phyloP scores from a whole-genome alignment of 2,113 vertebrate genomes.

The Vulpes ferrilata region DNA sequence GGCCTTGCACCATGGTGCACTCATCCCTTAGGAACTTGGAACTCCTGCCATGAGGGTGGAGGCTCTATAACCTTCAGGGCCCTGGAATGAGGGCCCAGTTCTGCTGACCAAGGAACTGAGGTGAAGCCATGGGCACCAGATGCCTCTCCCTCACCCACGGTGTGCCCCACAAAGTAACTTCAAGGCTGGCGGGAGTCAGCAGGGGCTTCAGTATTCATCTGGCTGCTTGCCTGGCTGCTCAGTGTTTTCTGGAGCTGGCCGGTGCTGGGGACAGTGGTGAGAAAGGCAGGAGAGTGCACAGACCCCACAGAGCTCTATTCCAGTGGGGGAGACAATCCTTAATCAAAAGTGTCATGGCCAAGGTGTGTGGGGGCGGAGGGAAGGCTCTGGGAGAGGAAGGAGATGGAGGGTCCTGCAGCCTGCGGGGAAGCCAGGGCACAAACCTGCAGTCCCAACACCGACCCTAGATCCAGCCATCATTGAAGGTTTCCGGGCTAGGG shows the following conservation, averaged over 20 bases:
- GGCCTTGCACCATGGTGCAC: accelerated
- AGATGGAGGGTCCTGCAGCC: background rate
- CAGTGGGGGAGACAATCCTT: background rate
- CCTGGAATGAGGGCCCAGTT: background rate
- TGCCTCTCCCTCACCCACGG: background rate
- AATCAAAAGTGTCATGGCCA: background rate
- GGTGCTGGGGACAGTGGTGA: background rate
- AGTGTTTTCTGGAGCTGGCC: background rate
- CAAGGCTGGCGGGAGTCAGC: no score
- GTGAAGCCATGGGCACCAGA: background rate
- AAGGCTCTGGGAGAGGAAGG: background rate
- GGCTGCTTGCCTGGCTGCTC: background rate
- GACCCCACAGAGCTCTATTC: background rate
- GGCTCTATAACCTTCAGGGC: background rate
- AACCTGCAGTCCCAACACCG: background rate
- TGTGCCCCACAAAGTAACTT: background rate
- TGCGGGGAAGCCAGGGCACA: background rate
- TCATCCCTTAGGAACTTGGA: background rate
- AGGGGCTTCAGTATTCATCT: background rate
- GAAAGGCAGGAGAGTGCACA: background rate
- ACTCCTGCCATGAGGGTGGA: background rate
- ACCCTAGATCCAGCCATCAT: no score
- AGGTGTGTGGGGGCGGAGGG: no score
- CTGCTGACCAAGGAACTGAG: background rate
- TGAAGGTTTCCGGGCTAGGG: background rate